Percentiles rank a stretch among this genome's conserved stretches.
Conservation (phyloP, 2,888 invertebrate species). For the Calliphora vomitoria region DNA sequence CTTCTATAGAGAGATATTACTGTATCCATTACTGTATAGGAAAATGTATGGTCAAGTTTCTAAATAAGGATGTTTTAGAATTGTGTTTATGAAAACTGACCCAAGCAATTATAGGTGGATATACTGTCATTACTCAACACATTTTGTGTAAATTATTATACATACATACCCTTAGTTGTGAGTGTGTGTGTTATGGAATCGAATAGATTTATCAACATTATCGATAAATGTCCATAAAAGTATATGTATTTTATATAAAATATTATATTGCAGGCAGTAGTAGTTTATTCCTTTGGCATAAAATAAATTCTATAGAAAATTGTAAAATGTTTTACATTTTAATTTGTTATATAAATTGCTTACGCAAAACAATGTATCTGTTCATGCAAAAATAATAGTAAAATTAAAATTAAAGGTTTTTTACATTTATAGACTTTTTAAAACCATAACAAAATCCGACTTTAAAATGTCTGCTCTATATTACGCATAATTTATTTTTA, state of each 20-base stretch:
- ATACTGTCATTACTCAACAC: slow-evolving; percentile 56
- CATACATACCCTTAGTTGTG: neutral
- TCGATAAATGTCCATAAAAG: slow-evolving; percentile 8
- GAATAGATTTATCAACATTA: slow-evolving; percentile 53
- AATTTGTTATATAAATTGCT: slow-evolving; percentile 37
- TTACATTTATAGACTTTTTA: no score
- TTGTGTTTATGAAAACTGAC: slow-evolving; percentile 50
- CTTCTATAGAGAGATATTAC: neutral
- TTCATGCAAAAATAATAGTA: no score
- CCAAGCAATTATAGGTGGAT: slow-evolving; percentile 55
- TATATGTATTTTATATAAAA: slow-evolving; percentile 7
- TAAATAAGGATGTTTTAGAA: slow-evolving; percentile 15
- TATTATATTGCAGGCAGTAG: neutral
- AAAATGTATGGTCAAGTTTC: slow-evolving; percentile 3
- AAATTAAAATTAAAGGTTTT: no score
- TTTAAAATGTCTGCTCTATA: no score
- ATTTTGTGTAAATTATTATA: slow-evolving; percentile 36
- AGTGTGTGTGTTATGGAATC: slow-evolving; percentile 21
- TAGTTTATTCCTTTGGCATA: neutral
- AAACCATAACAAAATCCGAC: no score
- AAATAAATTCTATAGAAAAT: slow-evolving; percentile 24
- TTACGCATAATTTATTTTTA: no score
- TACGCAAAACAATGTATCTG: neutral
- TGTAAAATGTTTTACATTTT: slow-evolving; percentile 11
- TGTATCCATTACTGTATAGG: neutral